A percentile compares a stretch with the other conserved stretches of the same genome.
These are phyloP conservation scores for Brachionus sp. DNA, from an alignment of 1,140 invertebrate species.

Conservation along the genomic window DNA sequence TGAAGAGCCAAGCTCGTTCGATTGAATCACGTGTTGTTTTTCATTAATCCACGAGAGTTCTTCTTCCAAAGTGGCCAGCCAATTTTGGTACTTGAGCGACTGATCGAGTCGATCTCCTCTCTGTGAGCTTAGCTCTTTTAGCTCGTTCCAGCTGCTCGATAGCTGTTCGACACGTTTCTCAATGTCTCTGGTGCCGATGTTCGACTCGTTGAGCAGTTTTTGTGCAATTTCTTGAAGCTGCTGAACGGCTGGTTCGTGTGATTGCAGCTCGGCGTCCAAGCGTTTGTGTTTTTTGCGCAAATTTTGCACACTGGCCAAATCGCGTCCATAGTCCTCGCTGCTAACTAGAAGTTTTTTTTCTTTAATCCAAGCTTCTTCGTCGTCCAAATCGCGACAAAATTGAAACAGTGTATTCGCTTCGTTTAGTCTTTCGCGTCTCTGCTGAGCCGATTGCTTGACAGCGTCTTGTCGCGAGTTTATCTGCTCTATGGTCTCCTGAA, in stretches of 20 bases:
- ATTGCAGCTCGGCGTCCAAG: conserved; percentile 89
- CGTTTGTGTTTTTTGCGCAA: conserved; percentile 97
- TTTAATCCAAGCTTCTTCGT: conserved; percentile 99
- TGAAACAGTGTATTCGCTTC: conserved; percentile 97
- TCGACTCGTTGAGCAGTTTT: conserved; percentile 65
- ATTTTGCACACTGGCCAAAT: conserved; percentile 95
- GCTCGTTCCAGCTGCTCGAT: conserved; percentile 58
- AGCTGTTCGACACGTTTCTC: conserved; percentile 73
- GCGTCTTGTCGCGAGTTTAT: conserved; percentile 60
- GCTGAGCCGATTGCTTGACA: conserved; percentile 82
- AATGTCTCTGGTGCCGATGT: conserved; percentile 91
- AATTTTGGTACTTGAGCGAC: conserved; percentile 90
- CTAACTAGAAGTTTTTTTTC: conserved; percentile 96
- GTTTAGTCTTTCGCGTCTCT: conserved; percentile 78
- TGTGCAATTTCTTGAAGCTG: conserved; percentile 69
- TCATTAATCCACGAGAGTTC: conserved; percentile 99
- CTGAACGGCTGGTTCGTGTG: conserved; percentile 91
- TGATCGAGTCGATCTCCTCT: conserved; percentile 88
- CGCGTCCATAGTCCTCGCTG: conserved; percentile 95
- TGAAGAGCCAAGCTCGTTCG: conserved; percentile 95
- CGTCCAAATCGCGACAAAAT: conserved; percentile 98
- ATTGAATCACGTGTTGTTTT: conserved; percentile 91
- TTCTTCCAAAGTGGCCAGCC: conserved; percentile 94
- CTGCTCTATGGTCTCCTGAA: conserved; percentile 55
- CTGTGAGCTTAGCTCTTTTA: conserved; percentile 49